A percentile compares a stretch with the other conserved stretches of the same genome.
Conservation (phyloP, 2,888 invertebrate genomes). For the Dicranocentrus wangi region DNA sequence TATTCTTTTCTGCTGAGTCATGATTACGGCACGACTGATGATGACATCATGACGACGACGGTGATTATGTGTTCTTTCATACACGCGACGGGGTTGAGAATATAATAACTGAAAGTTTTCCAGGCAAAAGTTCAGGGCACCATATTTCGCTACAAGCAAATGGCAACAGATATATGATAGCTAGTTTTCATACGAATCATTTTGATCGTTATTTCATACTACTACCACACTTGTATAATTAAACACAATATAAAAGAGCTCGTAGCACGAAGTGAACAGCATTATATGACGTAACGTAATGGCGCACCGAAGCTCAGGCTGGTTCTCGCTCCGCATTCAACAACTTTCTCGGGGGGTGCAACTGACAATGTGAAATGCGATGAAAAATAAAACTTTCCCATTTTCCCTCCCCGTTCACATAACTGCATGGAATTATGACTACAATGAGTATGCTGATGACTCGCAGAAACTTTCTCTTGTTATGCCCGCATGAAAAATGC, state of each 20-base stretch:
- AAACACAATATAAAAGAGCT: too few relatives aligned
- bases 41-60: constrained; percentile 21
- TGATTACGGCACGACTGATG: constrained; percentile 23
- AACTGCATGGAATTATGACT: background rate
- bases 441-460: constrained; percentile 8
- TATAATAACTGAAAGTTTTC: too few relatives aligned
- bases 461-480: constrained; percentile 26
- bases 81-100: background rate
- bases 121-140: too few relatives aligned
- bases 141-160: too few relatives aligned
- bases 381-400: constrained; percentile 35
- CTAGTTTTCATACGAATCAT: too few relatives aligned
- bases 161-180: too few relatives aligned
- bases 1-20: constrained; percentile 43
- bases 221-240: too few relatives aligned
- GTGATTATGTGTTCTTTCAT: background rate
- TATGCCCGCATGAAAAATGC: background rate
- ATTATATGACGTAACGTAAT: too few relatives aligned
- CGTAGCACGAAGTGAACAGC: too few relatives aligned
- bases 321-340: too few relatives aligned
- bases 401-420: background rate
- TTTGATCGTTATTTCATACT: too few relatives aligned
- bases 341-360: background rate
- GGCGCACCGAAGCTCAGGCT: too few relatives aligned
- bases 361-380: constrained; percentile 4